Percentiles rank a stretch among this genome's conserved stretches.
These are phyloP conservation scores for Linyphia triangularis DNA, from an alignment of 2,888 invertebrate species.

Conservation along the genomic window DNA sequence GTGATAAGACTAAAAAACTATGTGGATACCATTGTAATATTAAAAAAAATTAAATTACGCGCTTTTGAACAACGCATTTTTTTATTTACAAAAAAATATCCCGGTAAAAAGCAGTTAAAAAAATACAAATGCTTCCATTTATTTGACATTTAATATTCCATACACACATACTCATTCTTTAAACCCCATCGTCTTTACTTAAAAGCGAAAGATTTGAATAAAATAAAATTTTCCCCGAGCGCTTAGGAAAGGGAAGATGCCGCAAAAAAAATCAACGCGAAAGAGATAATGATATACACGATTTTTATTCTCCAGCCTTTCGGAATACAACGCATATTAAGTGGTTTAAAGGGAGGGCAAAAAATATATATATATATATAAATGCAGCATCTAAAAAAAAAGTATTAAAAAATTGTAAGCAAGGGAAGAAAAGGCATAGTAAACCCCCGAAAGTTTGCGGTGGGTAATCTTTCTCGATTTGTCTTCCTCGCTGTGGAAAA, in stretches of 20 bases:
- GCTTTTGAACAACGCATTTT: background rate
- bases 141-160: conserved; percentile 62
- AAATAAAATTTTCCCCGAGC: conserved; percentile 51
- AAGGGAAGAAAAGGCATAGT: background rate
- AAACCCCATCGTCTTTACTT: conserved; percentile 44
- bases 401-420: conserved; percentile 33
- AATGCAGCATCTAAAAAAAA: conserved; percentile 20
- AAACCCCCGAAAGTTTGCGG: conserved; percentile 57
- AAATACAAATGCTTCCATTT: conserved; percentile 31
- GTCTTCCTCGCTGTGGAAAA: conserved; percentile 8
- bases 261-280: conserved; percentile 20
- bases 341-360: conserved; percentile 46
- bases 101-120: background rate
- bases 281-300: conserved; percentile 72
- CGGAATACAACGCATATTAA: conserved; percentile 67
- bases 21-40: background rate
- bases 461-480: conserved; percentile 68
- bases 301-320: conserved; percentile 52
- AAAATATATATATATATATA: background rate
- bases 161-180: conserved; percentile 44
- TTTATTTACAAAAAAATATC: background rate
- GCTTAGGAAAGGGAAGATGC: background rate
- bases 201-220: conserved; percentile 72
- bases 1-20: background rate
- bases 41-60: conserved; percentile 10